Evolutionary conservation across 2,113 vertebrate genomes (phyloP), one percentile per base, ranked within the genome.

Genomic region (Mesitornis unicolor): DNA sequence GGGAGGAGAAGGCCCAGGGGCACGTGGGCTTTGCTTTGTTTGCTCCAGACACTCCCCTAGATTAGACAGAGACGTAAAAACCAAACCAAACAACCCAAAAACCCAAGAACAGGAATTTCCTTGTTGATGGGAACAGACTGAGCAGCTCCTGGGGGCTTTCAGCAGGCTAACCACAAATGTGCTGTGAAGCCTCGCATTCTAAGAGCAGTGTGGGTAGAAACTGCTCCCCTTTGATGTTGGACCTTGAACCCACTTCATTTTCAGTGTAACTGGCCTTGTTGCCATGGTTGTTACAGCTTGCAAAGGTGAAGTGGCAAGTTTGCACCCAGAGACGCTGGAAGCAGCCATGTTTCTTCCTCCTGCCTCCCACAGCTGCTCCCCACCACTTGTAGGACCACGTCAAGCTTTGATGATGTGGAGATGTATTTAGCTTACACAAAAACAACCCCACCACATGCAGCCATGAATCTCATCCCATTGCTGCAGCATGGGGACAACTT

Each of bases 391-490:
- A 68, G 22, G 64, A 38, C 28, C 68, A 1, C 28, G 8, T 14
- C 0, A 1, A 59, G 24, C 7, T 70, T 31, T 60, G 74, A 16
- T 0, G 1, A 8, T 17, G 38, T 40, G 56, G 43, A 71, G 40
- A 15, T 36, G 35, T 22, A 1, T 19, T 91, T 35, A 17, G 42
- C 25, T 56, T 25, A 35, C 54, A n/a, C 42, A 71, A 35, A 57
- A 95, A 12, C 70, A 65, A 10, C 67, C 63, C 43, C n/a, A 9
- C 11, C 3, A 1, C 54, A 3, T 10, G 35, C 50, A 65, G 61
- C 42, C 0, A 0, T 10, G 75, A 20, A 2, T 1, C 5, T 25
- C 31, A 17, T 13, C 47, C 17, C 33, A 16, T 24, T 0, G 0
- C 38, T 1, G 14, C 35, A 22, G 70, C 20, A 48, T 0, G 7